Conservation (phyloP, 2,797 vertebrate species). For the Acanthurus lineatus region DNA sequence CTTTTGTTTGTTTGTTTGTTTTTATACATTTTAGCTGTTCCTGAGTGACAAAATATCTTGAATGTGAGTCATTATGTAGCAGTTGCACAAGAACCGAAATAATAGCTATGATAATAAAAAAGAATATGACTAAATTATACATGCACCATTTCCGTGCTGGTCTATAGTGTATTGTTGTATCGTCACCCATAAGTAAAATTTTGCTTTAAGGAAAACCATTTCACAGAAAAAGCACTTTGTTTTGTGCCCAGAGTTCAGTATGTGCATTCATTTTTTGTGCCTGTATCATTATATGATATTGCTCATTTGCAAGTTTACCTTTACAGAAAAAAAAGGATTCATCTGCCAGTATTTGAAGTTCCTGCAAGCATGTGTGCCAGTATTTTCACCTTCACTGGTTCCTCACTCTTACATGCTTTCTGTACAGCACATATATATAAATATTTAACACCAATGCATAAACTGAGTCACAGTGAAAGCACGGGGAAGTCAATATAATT, state of each 20-base stretch:
- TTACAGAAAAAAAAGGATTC: constrained; percentile 51
- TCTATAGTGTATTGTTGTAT: constrained; percentile 84
- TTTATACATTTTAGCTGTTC: constrained; percentile 93
- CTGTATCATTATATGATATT: constrained; percentile 69
- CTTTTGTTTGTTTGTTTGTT: constrained; percentile 75
- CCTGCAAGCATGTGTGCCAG: constrained; percentile 71
- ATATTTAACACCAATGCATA: constrained; percentile 68
- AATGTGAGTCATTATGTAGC: constrained; percentile 99
- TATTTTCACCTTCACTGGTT: constrained; percentile 43
- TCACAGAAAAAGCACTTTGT: constrained; percentile 50
- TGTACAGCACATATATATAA: constrained; percentile 64
- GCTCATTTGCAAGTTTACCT: constrained; percentile 70
- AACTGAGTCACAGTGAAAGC: constrained; percentile 48
- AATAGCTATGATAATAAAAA: constrained; percentile 88
- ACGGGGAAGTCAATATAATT: constrained; percentile 25
- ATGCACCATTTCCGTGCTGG: constrained; percentile 86
- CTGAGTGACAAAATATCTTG: constrained; percentile 99
- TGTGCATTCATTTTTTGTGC: constrained; percentile 67
- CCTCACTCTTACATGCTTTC: constrained; percentile 49
- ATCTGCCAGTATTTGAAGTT: constrained; percentile 64
- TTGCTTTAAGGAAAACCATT: constrained; percentile 54
- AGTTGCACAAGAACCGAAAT: constrained; percentile 97
- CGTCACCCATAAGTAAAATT: constrained; percentile 64
- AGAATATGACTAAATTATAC: constrained; percentile 88
- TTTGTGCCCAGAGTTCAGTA: constrained; percentile 60